phyloP scores from a whole-genome alignment of 2,888 invertebrate genomes.

The Syrphus vitripennis region DNA sequence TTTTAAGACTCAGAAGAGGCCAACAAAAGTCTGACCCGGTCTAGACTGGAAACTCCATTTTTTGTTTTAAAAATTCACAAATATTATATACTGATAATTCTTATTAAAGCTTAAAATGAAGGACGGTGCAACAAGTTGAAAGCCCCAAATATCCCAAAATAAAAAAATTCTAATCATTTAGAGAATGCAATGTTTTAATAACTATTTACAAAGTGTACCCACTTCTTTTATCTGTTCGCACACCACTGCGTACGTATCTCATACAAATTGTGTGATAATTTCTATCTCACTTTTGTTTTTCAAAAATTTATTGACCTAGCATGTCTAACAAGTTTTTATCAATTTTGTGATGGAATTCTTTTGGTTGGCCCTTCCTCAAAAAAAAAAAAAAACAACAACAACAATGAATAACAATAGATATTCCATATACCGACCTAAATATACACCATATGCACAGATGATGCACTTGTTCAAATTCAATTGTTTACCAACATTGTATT shows the following conservation, averaged over 20 bases:
- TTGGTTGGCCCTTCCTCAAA: not conserved
- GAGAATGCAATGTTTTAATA: too few relatives aligned
- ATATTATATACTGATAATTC: too few relatives aligned
- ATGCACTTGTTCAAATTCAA: constrained; percentile 30
- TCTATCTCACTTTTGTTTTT: constrained; percentile 2
- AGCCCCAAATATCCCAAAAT: too few relatives aligned
- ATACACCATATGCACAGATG: not conserved
- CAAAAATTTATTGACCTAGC: not conserved
- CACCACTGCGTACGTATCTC: not conserved
- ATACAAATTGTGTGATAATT: too few relatives aligned
- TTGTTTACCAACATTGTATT: not conserved
- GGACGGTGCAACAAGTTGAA: too few relatives aligned
- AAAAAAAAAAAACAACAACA: not conserved
- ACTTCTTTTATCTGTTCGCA: not conserved
- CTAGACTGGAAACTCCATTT: too few relatives aligned
- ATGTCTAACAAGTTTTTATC: not conserved
- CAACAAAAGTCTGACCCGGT: too few relatives aligned
- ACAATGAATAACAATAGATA: not conserved
- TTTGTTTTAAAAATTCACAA: too few relatives aligned
- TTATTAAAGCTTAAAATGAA: too few relatives aligned
- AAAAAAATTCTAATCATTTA: too few relatives aligned
- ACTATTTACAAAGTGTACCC: not conserved
- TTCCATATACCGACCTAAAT: constrained; percentile 19
- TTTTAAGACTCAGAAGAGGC: too few relatives aligned
- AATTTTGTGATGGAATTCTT: not conserved